A percentile compares a stretch with the other conserved stretches of the same genome.
These are phyloP conservation scores for Sebastes elongatus DNA, from an alignment of 2,797 vertebrate species.

Conservation along the genomic window DNA sequence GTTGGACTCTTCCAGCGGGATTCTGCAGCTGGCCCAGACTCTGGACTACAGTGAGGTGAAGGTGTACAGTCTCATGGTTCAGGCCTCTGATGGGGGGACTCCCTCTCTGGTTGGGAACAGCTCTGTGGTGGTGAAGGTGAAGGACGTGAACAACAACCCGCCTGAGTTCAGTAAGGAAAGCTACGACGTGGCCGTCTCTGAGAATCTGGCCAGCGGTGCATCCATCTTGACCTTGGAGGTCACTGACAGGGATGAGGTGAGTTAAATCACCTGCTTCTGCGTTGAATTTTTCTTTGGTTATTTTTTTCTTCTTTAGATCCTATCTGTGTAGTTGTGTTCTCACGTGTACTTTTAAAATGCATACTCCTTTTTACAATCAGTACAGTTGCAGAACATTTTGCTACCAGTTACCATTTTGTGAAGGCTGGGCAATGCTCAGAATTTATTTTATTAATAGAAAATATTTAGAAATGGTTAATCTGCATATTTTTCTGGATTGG, in stretches of 20 bases:
- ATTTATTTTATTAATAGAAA: neutral
- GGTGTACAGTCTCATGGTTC: slow-evolving; percentile 71
- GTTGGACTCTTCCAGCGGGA: slow-evolving; percentile 65
- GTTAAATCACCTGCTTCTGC: neutral
- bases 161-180: slow-evolving; percentile 76
- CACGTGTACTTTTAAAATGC: neutral
- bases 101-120: slow-evolving; percentile 54
- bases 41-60: slow-evolving; percentile 77
- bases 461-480: too few relatives aligned
- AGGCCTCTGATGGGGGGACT: slow-evolving; percentile 78
- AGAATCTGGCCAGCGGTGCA: slow-evolving; percentile 77
- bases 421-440: neutral
- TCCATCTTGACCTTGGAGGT: slow-evolving; percentile 75
- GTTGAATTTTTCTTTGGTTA: neutral
- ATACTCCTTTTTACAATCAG: neutral
- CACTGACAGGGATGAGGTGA: slow-evolving; percentile 81
- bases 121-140: slow-evolving; percentile 69
- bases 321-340: neutral
- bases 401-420: neutral
- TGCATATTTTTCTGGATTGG: too few relatives aligned
- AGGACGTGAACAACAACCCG: slow-evolving; percentile 81
- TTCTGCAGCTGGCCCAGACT: slow-evolving; percentile 62
- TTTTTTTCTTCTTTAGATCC: too few relatives aligned
- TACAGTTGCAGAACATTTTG: neutral
- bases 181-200: slow-evolving; percentile 69